Percentiles rank a stretch among this genome's conserved stretches.
Evolutionary conservation across 2,797 vertebrate genomes (phyloP).

Genomic region (Chaetophractus vellerosus): DNA sequence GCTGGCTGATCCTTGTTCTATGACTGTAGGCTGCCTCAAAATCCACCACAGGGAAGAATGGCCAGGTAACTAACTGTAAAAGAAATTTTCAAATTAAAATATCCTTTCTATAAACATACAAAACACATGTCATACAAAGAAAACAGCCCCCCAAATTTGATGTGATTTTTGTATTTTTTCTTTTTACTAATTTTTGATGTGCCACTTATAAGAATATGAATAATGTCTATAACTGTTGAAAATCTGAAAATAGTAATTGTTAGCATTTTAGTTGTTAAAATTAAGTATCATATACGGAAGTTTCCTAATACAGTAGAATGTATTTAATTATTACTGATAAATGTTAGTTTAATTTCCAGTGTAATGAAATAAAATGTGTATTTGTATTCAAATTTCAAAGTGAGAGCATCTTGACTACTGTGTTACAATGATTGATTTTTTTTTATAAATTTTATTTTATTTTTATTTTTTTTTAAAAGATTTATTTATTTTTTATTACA

Average conservation of each 20-base stretch:
- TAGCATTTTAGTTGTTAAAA: neutral
- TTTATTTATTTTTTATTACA: no score
- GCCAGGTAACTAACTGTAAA: neutral
- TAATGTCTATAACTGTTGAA: neutral
- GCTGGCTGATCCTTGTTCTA: neutral
- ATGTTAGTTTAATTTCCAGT: neutral
- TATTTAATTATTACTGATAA: neutral
- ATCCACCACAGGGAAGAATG: neutral
- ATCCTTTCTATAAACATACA: neutral
- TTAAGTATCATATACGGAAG: neutral
- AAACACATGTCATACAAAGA: neutral
- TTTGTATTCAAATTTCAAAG: constrained; percentile 26
- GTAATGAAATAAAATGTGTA: neutral
- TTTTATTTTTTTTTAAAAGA: no score
- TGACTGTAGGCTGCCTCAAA: neutral
- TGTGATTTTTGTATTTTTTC: neutral
- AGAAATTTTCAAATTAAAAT: neutral
- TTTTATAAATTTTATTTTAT: no score
- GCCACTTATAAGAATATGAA: neutral
- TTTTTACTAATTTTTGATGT: neutral
- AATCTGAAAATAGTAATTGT: neutral
- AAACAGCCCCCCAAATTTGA: neutral
- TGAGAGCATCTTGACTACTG: neutral
- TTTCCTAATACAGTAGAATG: neutral
- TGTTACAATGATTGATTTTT: constrained; percentile 15